Evolutionary conservation across 2,888 invertebrate genomes (phyloP).

Genomic region (Drosophila neotestacea): DNA sequence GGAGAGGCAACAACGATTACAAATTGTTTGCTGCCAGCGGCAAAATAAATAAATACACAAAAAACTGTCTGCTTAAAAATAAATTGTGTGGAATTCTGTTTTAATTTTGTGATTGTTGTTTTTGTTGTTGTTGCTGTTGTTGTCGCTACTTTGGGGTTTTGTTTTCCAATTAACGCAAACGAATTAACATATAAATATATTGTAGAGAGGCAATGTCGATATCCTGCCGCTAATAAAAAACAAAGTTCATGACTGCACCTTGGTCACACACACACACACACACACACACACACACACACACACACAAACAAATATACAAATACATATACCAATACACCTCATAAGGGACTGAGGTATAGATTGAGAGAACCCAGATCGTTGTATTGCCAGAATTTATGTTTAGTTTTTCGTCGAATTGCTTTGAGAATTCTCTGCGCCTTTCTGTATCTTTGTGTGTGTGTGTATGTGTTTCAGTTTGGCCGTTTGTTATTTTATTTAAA

Average conservation of each 20-base stretch:
- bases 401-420: slow-evolving; percentile 66
- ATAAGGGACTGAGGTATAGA: slow-evolving; percentile 2
- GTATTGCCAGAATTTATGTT: slow-evolving; percentile 69
- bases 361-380: slow-evolving; percentile 39
- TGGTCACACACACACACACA: slow-evolving; percentile 62
- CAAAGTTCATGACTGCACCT: slow-evolving; percentile 71
- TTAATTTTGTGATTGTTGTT: slow-evolving; percentile 10
- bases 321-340: neutral
- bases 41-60: slow-evolving; percentile 56
- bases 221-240: slow-evolving; percentile 75
- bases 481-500: slow-evolving; percentile 78
- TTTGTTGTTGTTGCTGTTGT: neutral
- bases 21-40: slow-evolving; percentile 68
- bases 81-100: slow-evolving; percentile 54
- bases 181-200: slow-evolving; percentile 74
- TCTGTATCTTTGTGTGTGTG: slow-evolving; percentile 10
- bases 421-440: slow-evolving; percentile 10
- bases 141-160: slow-evolving; percentile 23
- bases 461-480: neutral
- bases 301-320: slow-evolving; percentile 1
- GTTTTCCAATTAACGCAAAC: slow-evolving; percentile 64
- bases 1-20: slow-evolving; percentile 62
- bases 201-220: slow-evolving; percentile 40
- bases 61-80: slow-evolving; percentile 65
- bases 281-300: slow-evolving; percentile 7